Evolutionary conservation across 2,113 vertebrate genomes (phyloP), one percentile per base, ranked within the genome.

Genomic region (Sander lucioperca): DNA sequence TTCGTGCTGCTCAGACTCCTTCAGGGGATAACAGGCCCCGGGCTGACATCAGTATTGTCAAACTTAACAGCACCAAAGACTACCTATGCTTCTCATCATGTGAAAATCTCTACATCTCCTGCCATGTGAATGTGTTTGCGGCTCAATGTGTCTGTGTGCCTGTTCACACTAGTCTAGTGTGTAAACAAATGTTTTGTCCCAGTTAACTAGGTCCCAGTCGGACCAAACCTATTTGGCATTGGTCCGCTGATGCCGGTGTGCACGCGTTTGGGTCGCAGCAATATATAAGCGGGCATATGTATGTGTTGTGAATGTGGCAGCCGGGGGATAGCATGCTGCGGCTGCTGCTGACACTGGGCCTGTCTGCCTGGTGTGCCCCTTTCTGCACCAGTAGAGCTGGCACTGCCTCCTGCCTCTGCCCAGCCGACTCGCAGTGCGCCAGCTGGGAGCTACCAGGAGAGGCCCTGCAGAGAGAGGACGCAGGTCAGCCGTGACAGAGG

Each of bases 401-500:
- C 92, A 91, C 88, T 75, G 89, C 90, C 93, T 91, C 85, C 81
- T 86, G 88, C 90, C 89, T 93, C 90, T 91, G 93, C 92, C 91
- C 92, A 79, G 87, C 86, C 86, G 68, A 81, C 53, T 69, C 79
- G 12, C 87, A 85, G 80, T 36, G 67, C 57, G 83, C 91, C 94
- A 94, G 92, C 94, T 95, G 94, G 92, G 90, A 83, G 74, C 92
- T 91, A 94, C 94, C 94, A 95, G 94, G 94, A 93, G 95, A 95
- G 93, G 92, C 92, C 78, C 81, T 84, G 92, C 86, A 89, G 93
- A 96, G 95, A 93, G 89, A 92, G 93, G 95, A 95, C 92, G 93
- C 93, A 94, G 94, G 94, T 95, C 92, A 97, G 96, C 95, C 95
- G 96, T 95, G 95, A 96, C 95, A 95, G 96, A 95, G 96, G 96